Conservation (phyloP, 2,797 vertebrate species). For the Chromis chromis region DNA sequence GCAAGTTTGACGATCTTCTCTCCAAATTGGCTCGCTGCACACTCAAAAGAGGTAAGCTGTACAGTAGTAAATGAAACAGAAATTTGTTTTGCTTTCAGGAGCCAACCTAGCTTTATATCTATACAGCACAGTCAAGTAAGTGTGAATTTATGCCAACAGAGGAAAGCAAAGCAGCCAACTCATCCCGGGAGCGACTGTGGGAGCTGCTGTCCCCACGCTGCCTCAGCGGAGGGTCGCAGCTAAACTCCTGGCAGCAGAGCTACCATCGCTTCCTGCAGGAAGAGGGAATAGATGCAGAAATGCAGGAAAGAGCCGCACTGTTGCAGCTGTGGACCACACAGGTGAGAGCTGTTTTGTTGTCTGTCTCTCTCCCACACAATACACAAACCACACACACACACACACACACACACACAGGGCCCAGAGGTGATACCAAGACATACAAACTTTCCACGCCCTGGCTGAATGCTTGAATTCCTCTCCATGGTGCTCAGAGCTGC, state of each 20-base stretch:
- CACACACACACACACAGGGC: neutral
- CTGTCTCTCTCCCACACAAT: neutral
- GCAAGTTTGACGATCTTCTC: slow-evolving; percentile 86
- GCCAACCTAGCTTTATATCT: neutral
- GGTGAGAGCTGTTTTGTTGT: slow-evolving; percentile 69
- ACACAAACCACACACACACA: slow-evolving; percentile 13
- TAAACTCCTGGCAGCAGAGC: slow-evolving; percentile 82
- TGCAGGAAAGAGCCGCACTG: slow-evolving; percentile 84
- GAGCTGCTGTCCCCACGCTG: slow-evolving; percentile 71
- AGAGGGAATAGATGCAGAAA: slow-evolving; percentile 78
- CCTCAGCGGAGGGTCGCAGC: slow-evolving; percentile 46
- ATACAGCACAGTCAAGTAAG: neutral
- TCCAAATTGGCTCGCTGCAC: slow-evolving; percentile 83
- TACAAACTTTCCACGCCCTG: slow-evolving; percentile 45
- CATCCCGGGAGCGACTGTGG: slow-evolving; percentile 81
- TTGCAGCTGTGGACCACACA: slow-evolving; percentile 90
- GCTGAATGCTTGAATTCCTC: slow-evolving; percentile 19
- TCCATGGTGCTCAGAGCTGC: neutral
- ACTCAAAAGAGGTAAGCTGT: slow-evolving; percentile 78
- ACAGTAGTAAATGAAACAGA: neutral
- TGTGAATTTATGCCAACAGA: slow-evolving; percentile 55
- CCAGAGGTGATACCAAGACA: neutral
- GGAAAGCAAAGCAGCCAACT: slow-evolving; percentile 71
- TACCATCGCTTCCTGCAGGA: slow-evolving; percentile 80
- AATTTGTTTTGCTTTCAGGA: neutral